These are phyloP conservation scores for Siphlonurus alternatus DNA, from an alignment of 2,888 invertebrate genomes.

Conservation along the genomic window DNA sequence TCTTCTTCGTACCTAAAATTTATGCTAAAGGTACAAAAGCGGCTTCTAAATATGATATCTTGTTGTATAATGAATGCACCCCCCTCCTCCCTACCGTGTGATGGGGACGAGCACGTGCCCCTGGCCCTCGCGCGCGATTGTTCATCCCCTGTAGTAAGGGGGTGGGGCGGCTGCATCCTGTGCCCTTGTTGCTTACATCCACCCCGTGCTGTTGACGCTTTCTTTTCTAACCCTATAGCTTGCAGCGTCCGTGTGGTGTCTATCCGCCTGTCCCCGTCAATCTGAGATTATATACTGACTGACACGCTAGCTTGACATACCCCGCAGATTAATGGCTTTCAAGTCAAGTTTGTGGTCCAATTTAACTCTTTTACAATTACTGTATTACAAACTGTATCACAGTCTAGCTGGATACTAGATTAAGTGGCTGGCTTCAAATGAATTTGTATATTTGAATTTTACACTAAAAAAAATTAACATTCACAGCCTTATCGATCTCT, in stretches of 20 bases:
- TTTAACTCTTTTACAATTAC: too few relatives aligned
- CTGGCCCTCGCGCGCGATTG: neutral
- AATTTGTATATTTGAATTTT: too few relatives aligned
- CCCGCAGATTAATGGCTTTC: neutral
- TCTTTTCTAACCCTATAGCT: neutral
- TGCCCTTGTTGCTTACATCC: neutral
- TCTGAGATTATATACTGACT: neutral
- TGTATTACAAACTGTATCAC: too few relatives aligned
- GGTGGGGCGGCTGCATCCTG: neutral
- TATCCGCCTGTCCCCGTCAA: neutral
- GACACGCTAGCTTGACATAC: neutral
- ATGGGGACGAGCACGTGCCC: neutral
- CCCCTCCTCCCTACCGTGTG: neutral
- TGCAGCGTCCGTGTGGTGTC: neutral
- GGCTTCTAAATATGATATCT: neutral
- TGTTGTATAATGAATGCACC: neutral
- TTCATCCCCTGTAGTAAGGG: neutral
- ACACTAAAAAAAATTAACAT: too few relatives aligned
- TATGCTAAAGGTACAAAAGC: neutral
- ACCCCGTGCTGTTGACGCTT: neutral
- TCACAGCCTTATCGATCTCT: too few relatives aligned
- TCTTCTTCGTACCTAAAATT: neutral
- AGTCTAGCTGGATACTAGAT: too few relatives aligned
- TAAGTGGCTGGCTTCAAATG: too few relatives aligned
- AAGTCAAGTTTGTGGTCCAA: too few relatives aligned